phyloP scores from a whole-genome alignment of 2,888 invertebrate genomes.

The Monoplex corrugatus region DNA sequence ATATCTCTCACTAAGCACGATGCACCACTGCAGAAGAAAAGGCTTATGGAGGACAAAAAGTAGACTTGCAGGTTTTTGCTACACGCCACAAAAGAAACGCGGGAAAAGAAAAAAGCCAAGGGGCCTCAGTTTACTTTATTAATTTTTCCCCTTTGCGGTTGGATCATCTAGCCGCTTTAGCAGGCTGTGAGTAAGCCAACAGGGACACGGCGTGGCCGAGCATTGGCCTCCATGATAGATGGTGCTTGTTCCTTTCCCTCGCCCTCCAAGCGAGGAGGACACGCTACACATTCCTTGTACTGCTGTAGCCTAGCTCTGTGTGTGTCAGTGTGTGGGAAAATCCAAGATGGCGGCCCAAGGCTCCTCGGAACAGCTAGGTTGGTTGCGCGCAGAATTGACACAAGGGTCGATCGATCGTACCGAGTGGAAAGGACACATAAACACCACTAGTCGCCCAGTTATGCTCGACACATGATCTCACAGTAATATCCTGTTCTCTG shows the following conservation, averaged over 20 bases:
- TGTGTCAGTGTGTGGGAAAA: neutral
- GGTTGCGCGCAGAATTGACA: constrained; percentile 37
- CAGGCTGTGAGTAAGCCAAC: neutral
- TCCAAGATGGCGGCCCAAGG: constrained; percentile 28
- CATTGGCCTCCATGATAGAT: constrained; percentile 3
- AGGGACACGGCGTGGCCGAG: neutral
- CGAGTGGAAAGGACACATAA: neutral
- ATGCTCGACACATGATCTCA: neutral
- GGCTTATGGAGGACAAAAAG: too few species aligned
- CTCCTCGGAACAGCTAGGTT: neutral
- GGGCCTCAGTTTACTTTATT: neutral
- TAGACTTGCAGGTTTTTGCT: too few species aligned
- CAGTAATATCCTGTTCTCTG: neutral
- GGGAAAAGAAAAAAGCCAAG: neutral
- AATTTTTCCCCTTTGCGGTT: neutral
- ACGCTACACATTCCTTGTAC: constrained; percentile 10
- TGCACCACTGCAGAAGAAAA: too few species aligned
- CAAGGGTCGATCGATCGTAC: constrained; percentile 20
- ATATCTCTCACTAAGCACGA: too few species aligned
- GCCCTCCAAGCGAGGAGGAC: neutral
- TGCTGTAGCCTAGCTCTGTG: neutral
- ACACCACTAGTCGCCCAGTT: neutral
- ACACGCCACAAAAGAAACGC: too few species aligned
- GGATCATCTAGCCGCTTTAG: neutral
- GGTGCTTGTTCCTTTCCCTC: neutral